Evolutionary conservation across 2,888 invertebrate genomes (phyloP).

Genomic region (Congeria kusceri): DNA sequence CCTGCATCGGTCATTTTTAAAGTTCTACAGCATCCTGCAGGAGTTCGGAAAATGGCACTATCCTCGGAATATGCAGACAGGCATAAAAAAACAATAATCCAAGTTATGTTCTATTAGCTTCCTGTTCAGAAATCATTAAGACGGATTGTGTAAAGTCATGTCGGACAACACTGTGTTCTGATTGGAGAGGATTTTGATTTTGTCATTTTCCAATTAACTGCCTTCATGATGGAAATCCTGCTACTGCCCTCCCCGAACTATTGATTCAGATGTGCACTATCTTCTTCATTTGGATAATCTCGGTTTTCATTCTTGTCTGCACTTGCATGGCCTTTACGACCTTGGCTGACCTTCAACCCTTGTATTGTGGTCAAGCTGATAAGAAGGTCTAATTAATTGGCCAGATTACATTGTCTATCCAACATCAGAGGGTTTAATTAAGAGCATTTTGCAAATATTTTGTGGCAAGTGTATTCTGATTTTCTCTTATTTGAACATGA

Average conservation of each 20-base stretch:
- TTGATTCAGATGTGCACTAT: slow-evolving; percentile 47
- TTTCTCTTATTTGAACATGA: no score
- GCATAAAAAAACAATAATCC: slow-evolving; percentile 44
- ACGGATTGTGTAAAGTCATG: slow-evolving; percentile 44
- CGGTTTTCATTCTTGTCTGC: slow-evolving; percentile 36
- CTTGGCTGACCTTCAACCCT: slow-evolving; percentile 22
- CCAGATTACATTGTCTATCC: slow-evolving; percentile 22
- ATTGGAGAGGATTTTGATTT: slow-evolving; percentile 51
- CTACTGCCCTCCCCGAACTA: slow-evolving; percentile 30
- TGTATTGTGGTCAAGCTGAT: slow-evolving; percentile 10
- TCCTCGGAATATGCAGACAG: slow-evolving; percentile 31
- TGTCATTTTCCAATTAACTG: slow-evolving; percentile 42
- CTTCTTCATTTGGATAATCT: slow-evolving; percentile 63
- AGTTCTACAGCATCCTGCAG: no score
- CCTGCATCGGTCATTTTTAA: no score
- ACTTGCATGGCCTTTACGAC: slow-evolving; percentile 54
- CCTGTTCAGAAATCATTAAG: slow-evolving; percentile 37
- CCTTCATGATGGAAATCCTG: slow-evolving; percentile 8
- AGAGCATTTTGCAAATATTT: no score
- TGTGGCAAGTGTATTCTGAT: no score
- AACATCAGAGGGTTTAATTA: no score
- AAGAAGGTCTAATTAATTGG: slow-evolving; percentile 44
- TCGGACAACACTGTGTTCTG: slow-evolving; percentile 26
- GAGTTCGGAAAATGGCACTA: slow-evolving; percentile 10
- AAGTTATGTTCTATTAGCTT: slow-evolving; percentile 41